These are phyloP conservation scores for Cephus rjabovi DNA, from an alignment of 2,888 invertebrate species.

Conservation along the genomic window DNA sequence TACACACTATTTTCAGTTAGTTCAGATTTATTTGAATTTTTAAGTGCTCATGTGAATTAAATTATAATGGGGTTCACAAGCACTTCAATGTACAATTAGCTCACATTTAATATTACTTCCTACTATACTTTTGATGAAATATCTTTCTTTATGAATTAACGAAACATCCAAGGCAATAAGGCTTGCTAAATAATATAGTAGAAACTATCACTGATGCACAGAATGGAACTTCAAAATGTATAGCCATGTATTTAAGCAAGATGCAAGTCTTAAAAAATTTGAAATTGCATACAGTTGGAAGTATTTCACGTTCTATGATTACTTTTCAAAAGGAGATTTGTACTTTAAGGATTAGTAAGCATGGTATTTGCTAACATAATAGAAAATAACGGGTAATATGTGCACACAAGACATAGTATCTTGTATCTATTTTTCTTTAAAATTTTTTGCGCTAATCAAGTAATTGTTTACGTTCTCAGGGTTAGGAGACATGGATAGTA, in stretches of 20 bases:
- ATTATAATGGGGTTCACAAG: background rate
- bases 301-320: background rate
- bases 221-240: no score
- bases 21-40: background rate
- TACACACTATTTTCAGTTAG: background rate
- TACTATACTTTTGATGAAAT: background rate
- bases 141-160: background rate
- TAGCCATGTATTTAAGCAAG: background rate
- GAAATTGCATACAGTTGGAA: background rate
- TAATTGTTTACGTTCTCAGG: constrained; percentile 23
- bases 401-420: background rate
- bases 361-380: background rate
- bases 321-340: background rate
- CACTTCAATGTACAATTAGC: background rate
- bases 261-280: background rate
- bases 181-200: background rate
- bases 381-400: background rate
- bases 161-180: background rate
- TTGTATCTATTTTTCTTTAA: background rate
- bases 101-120: no score
- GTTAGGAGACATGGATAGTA: constrained; percentile 60
- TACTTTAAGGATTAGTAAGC: background rate
- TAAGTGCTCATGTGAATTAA: background rate
- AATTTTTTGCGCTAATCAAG: background rate
- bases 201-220: background rate